phyloP scores from a whole-genome alignment of 2,797 vertebrate genomes.

The Philypnodon macrostomus region DNA sequence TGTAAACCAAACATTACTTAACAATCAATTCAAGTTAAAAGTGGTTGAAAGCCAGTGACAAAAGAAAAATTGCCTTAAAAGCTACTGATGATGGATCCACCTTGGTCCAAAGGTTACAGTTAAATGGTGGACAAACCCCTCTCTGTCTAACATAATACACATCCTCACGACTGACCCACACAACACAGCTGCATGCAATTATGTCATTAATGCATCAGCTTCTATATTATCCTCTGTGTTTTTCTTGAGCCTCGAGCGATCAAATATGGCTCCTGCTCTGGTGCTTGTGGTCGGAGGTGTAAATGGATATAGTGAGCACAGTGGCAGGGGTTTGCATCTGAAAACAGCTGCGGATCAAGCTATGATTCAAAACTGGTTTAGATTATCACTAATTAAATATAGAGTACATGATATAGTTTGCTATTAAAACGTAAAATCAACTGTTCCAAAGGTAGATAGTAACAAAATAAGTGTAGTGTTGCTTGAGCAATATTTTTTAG shows the following conservation, averaged over 20 bases:
- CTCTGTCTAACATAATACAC: slow-evolving; percentile 28
- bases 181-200: slow-evolving; percentile 67
- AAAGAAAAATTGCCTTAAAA: slow-evolving; percentile 8
- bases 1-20: neutral
- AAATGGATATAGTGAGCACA: slow-evolving; percentile 57
- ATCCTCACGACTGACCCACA: slow-evolving; percentile 58
- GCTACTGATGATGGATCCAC: slow-evolving; percentile 32
- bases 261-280: slow-evolving; percentile 44
- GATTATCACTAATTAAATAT: slow-evolving; percentile 64
- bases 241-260: slow-evolving; percentile 48
- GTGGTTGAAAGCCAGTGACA: slow-evolving; percentile 14
- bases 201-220: slow-evolving; percentile 65
- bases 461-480: no score
- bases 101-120: slow-evolving; percentile 21
- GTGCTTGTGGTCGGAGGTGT: slow-evolving; percentile 53
- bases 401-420: slow-evolving; percentile 30
- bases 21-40: slow-evolving; percentile 1
- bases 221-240: slow-evolving; percentile 55
- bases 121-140: slow-evolving; percentile 37
- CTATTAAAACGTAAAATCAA: slow-evolving; percentile 48
- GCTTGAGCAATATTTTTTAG: no score
- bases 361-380: slow-evolving; percentile 45
- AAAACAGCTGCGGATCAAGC: slow-evolving; percentile 48
- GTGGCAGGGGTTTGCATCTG: slow-evolving; percentile 54
- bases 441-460: slow-evolving; percentile 61